Base-by-base conservation (phyloP, 1,140 invertebrate genomes). In the Temnothorax nylanderi region DNA sequence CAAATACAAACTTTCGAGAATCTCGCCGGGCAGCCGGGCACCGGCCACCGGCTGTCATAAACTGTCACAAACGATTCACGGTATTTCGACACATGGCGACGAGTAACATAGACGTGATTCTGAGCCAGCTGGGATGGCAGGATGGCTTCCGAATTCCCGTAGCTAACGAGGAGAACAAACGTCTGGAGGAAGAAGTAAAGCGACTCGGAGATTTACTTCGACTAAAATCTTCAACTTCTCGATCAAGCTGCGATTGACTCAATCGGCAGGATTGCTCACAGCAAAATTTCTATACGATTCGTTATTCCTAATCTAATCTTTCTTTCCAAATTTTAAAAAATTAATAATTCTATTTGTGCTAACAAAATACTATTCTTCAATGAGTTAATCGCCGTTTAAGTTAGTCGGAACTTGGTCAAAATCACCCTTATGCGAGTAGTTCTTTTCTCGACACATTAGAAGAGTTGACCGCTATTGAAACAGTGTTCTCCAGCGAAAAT, bases 101-200 rank as follows among this genome's bases (percentile, higher is more conserved):
- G 2, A 65, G 44, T 32, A 69, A 87, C 72, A 96, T 97, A 85
- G 95, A 96, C n/a, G 95, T 97, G 88, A 94, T 97, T 87, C 94
- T 97, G 44, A 96, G 96, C 91, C 95, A 97, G 90, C 93, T 97
- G n/a, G 97, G 97, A 13, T 98, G 97, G 97, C 95, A 95, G 75
- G 96, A 97, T 90, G 97, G 97, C 16, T 97, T 97, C 84, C 96
- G 96, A 89, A 96, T 98, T 89, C 97, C 97, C 5, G 95, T 97
- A 21, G 97, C 97, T 5, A 97, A 97, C 94, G 96, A 96, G 74
- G 96, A 97, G 92, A 98, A 98, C 89, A 96, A 96, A 93, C 93
- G 89, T 88, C 94, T 97, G 16, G 97, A 98, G 94, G 95, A 93
- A 92, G 95, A 96, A 93, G 96, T 95, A 95, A 93, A 71, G 69